phyloP scores from a whole-genome alignment of 2,888 invertebrate genomes.

The Brenthis hecate region DNA sequence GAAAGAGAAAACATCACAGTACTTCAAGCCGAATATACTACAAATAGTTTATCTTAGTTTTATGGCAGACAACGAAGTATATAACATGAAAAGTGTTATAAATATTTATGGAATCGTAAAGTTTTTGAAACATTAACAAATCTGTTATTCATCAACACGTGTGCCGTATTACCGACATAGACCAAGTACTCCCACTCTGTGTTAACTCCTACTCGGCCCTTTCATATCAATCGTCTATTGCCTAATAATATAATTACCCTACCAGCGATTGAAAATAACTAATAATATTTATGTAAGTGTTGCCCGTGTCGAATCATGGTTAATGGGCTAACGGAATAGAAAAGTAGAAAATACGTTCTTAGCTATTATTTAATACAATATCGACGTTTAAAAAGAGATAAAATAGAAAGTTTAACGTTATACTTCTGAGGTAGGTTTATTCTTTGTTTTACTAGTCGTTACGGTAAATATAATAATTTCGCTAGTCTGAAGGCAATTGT shows the following conservation, averaged over 20 bases:
- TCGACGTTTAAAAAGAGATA: not conserved
- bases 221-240: conserved; percentile 27
- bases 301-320: conserved; percentile 11
- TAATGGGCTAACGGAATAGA: conserved; percentile 1
- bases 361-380: not conserved
- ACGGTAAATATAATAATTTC: no score
- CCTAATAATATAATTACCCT: conserved; percentile 25
- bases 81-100: conserved; percentile 2
- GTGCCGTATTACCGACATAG: conserved; percentile 15
- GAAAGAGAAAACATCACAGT: not conserved
- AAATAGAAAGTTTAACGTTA: no score
- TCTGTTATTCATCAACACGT: conserved; percentile 13
- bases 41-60: not conserved
- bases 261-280: conserved; percentile 11
- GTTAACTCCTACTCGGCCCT: conserved; percentile 35
- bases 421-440: no score
- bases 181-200: not conserved
- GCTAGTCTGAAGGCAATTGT: no score
- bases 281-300: conserved; percentile 10
- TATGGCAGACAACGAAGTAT: not conserved
- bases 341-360: not conserved
- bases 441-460: no score
- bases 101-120: conserved; percentile 4
- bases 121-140: conserved; percentile 1
- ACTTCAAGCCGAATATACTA: conserved; percentile 2